Conservation (phyloP, 2,113 vertebrate species). For the Python bivittatus region DNA sequence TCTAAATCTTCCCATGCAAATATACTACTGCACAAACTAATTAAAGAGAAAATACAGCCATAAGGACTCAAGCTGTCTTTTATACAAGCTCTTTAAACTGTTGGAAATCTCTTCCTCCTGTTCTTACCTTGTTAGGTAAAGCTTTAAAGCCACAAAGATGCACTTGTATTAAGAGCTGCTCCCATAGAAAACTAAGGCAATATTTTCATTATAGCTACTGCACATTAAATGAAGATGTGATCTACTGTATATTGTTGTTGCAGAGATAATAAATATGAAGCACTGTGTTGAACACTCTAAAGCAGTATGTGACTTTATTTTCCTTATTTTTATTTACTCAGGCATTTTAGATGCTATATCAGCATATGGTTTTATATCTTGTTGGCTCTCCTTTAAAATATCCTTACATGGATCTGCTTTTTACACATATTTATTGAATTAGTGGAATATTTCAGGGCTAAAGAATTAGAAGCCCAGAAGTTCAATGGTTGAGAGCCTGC, state of each 20-base stretch:
- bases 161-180: background rate
- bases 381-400: background rate
- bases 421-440: background rate
- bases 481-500: background rate
- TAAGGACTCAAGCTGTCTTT: constrained; percentile 71
- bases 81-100: constrained; percentile 67
- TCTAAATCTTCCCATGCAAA: constrained; percentile 75
- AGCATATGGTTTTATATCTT: background rate
- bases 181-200: background rate
- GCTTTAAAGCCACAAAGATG: constrained; percentile 28
- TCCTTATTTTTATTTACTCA: background rate
- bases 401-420: background rate
- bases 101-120: constrained; percentile 49
- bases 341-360: background rate
- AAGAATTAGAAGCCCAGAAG: background rate
- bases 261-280: background rate
- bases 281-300: background rate
- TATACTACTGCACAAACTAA: constrained; percentile 74
- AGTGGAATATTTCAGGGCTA: background rate
- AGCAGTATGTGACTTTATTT: background rate
- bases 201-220: background rate
- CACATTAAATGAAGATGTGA: background rate
- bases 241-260: background rate
- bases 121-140: constrained; percentile 36
- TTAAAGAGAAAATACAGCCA: constrained; percentile 75